Base-by-base conservation (phyloP, 2,888 invertebrate species). In the Cheiracanthium punctorium region DNA sequence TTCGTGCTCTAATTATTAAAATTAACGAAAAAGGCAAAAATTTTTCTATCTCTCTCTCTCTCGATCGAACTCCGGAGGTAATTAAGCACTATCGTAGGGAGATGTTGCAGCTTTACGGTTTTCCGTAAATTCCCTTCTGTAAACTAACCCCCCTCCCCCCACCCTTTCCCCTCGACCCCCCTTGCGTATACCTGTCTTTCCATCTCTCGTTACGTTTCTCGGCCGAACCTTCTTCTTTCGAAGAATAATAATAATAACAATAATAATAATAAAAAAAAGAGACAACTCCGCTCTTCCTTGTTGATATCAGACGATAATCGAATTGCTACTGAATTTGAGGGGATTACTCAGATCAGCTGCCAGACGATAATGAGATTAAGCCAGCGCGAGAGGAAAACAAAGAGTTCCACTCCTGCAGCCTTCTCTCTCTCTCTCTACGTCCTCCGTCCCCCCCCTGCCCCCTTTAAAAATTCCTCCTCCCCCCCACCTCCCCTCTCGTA, bases 291-390 rank as follows among this genome's bases (percentile, higher is more conserved):
- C 82, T 76, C 69, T 52, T 71, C 71, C 20, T 71, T 43, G 74
- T 82, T 76, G 82, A 84, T 84, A 84, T 84, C 82, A 84, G 82
- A 84, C 82, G 72, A 84, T 84, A 84, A 84, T 84, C 82, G 82
- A 84, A 84, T 84, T 84, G 82, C 37, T 65, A 72, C 77, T 70
- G 82, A 77, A 84, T 84, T 77, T 72, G 72, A 72, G 48, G 65
- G 77, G 72, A 77, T 77, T 77, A 77, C 77, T 84, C 73, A 65
- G 82, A 77, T 84, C 77, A 72, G 72, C 72, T 65, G 75, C 75
- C 20, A 37, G 32, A n/a, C 65, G 33, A 52, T 77, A 84, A 77
- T 77, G 72, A 48, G 32, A 77, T 84, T 77, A 84, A 48, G 48
- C 20, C 48, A n/a, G 24, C 14, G 58, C 82, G 72, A 84, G 71